Base-by-base conservation (phyloP, 2,113 vertebrate genomes). In the Pica pica region DNA sequence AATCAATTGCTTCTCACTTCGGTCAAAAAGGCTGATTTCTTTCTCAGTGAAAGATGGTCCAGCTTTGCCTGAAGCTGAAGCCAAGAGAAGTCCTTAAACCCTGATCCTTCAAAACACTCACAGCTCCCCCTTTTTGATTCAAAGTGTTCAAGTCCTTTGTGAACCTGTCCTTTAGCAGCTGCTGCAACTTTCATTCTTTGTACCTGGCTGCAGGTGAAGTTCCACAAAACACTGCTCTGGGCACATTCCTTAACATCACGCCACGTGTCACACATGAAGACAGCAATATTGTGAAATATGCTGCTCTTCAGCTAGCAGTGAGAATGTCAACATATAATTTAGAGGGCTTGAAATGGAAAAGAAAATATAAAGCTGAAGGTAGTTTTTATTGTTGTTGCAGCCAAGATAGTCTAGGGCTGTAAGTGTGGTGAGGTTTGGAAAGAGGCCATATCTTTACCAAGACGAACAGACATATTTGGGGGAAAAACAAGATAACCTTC, bases 301-400 rank as follows among this genome's bases (percentile, higher is more conserved):
- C 26, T 64, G 50, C 31, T 79, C 11, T 61, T 89, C 92, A 85
- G 57, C 53, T 60, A 23, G 31, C 49, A 80, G 46, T 41, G 46
- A 86, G 53, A 77, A 65, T 33, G 42, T 42, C 63, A 90, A 84
- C 33, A 33, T 61, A 9, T 56, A 47, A 78, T 87, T 79, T 70
- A 82, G 41, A 82, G 31, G 53, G 41, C 57, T 75, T 89, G 70
- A 95, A 93, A 84, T 60, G 52, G 69, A 89, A 95, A 85, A 80
- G 28, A 88, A 92, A 94, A 91, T 21, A 46, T 26, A 87, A 84
- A 81, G n/a, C 17, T 39, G 14, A 74, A 81, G 64, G 56, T 77
- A 50, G 56, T 69, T 90, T 83, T 46, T 37, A 70, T 37, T 82
- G 35, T 42, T 86, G n/a, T 49, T 74, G 47, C 71, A 80, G 64